A percentile compares a stretch with the other conserved stretches of the same genome.
phyloP scores from a whole-genome alignment of 2,113 vertebrate genomes.

The Abramis brama region DNA sequence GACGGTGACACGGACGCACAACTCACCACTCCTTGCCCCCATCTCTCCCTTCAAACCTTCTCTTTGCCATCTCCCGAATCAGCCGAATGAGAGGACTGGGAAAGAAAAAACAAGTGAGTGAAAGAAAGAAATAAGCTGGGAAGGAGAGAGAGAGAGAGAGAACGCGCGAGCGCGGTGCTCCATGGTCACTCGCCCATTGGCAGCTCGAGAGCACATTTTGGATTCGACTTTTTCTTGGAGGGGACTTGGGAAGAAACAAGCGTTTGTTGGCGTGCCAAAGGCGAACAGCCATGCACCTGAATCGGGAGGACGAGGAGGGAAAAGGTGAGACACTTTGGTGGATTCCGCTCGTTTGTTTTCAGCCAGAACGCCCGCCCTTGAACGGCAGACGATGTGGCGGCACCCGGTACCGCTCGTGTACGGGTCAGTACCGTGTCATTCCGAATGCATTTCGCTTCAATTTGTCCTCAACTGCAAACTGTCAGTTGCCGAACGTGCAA shows the following conservation, averaged over 20 bases:
- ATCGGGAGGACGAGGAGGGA: constrained; percentile 77
- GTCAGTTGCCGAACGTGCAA: constrained; percentile 22
- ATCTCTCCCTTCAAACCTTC: constrained; percentile 23
- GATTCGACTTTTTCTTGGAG: constrained; percentile 36
- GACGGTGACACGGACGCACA: constrained; percentile 15
- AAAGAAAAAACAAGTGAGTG: constrained; percentile 32
- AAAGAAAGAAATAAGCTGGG: constrained; percentile 47
- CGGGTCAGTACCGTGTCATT: constrained; percentile 24
- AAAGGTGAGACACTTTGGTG: constrained; percentile 73
- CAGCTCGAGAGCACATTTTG: constrained; percentile 27
- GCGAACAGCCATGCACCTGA: constrained; percentile 79
- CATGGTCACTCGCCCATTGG: constrained; percentile 34
- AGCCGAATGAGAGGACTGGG: constrained; percentile 23
- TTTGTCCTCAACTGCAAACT: background rate
- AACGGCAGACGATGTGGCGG: constrained; percentile 13
- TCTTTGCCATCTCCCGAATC: background rate
- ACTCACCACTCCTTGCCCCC: constrained; percentile 7
- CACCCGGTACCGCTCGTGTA: background rate
- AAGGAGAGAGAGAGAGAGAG: background rate
- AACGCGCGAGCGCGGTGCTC: constrained; percentile 22
- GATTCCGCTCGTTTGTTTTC: constrained; percentile 13
- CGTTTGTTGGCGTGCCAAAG: constrained; percentile 50
- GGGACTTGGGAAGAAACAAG: constrained; percentile 33
- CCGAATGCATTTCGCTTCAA: background rate
- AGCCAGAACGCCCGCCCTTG: constrained; percentile 39